Base-by-base conservation (phyloP, 2,113 vertebrate genomes). In the Oxyruncus cristatus region DNA sequence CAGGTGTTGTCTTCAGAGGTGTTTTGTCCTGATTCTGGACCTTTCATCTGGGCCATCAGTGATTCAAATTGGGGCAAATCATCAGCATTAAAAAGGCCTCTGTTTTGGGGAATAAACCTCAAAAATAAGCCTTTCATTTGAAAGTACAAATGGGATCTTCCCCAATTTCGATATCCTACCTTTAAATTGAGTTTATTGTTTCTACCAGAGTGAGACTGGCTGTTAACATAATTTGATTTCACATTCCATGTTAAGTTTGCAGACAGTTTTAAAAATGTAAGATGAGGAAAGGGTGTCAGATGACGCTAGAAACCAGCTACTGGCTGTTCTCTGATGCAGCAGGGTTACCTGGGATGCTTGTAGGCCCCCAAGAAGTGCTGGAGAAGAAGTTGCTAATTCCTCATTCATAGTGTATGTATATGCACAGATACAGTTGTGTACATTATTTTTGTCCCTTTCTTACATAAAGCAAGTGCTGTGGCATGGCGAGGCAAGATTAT, bases 221-320 rank as follows among this genome's bases (percentile, higher is more conserved):
- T 80, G 37, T 73, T 92, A 74, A 37, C 66, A 32, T 92, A 27
- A 72, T 85, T 77, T 66, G 27, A 83, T 77, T 93, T 83, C 55
- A 65, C 18, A 23, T 88, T 80, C 3, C 2, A 2, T 80, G 56
- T 63, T 76, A 82, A 73, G 35, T 83, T 93, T 83, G 20, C 58
- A 85, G 46, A 28, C 27, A 50, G 11, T 66, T 92, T 70, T n/a
- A 83, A 70, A 79, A 81, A 21, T 20, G 22, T 84, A 44, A 50
- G 0, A 0, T 2, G 2, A 42, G 66, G 35, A 61, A 72, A 30
- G 10, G 8, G 17, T 74, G 32, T 74, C 3, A 2, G 32, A 22
- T 23, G 14, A 39, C 11, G 12, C 62, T 70, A 28, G 63, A 85
- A 89, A 79, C n/a, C 41, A 94, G n/a, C 12, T 72, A 42, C 50